Evolutionary conservation across 2,888 invertebrate genomes (phyloP).

Genomic region (Tetragonisca angustula): DNA sequence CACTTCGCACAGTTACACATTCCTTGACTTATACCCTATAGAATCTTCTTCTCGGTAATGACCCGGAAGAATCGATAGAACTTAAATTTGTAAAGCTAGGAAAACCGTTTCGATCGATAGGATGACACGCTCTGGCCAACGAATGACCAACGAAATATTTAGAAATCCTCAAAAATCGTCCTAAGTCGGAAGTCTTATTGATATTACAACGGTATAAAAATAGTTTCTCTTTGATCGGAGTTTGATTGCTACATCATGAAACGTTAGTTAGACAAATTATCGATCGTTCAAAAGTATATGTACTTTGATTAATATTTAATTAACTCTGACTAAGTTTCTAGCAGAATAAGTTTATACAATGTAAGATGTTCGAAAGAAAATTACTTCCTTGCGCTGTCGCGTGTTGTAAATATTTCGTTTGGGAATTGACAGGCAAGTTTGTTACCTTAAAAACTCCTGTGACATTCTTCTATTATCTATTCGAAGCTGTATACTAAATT

Average conservation of each 20-base stretch:
- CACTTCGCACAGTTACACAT: constrained; percentile 36
- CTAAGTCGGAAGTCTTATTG: not conserved
- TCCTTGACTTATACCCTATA: constrained; percentile 62
- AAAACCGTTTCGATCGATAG: constrained; percentile 68
- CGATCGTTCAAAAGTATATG: no score
- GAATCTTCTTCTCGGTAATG: constrained; percentile 65
- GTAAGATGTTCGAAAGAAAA: not conserved
- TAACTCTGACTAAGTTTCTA: no score
- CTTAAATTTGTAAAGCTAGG: constrained; percentile 72
- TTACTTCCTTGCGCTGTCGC: not conserved
- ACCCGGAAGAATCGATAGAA: constrained; percentile 73
- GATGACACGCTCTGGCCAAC: constrained; percentile 22
- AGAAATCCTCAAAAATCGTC: constrained; percentile 12
- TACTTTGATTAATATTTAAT: not conserved
- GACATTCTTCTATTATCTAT: not conserved
- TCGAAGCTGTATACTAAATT: not conserved
- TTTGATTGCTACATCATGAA: no score
- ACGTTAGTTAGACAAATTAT: no score
- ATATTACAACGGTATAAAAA: not conserved
- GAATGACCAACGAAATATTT: constrained; percentile 29
- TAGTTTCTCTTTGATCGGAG: not conserved
- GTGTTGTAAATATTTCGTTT: constrained; percentile 5
- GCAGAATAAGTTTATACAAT: no score
- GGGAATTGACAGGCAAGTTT: not conserved
- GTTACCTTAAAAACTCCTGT: not conserved